Base-by-base conservation (phyloP, 2,888 invertebrate genomes). In the Platerodrilus igneus region DNA sequence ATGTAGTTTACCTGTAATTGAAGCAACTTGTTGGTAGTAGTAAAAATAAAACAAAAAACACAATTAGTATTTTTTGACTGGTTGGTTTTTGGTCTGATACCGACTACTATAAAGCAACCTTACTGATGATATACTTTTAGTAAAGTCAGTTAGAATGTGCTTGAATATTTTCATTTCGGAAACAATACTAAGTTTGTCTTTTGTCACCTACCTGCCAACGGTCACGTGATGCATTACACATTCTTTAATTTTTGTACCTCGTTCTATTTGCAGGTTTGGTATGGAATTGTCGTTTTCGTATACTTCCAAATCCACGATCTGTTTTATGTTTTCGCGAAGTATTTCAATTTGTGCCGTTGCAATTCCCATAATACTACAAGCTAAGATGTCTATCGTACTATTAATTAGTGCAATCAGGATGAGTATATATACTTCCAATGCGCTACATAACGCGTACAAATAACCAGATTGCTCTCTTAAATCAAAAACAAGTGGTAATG, bases 281-380 rank as follows among this genome's bases (percentile, higher is more conserved):
- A n/a, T n/a, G 4, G 4, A 8, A 8, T 10, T 11, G 10, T 11
- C 2, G n/a, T 4, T 19, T 19, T 11, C 30, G 19, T 19, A 18
- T 13, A 11, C 11, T 9, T 18, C 5, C 3, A 30, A n/a, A 16
- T 28, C 9, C 9, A 13, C 13, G 2, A 30, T 2, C n/a, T 11
- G 7, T 11, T 11, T 4, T 8, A 30, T 17, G 4, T 11, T 8
- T 30, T 19, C 19, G 2, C 30, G 2, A 9, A 30, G 11, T 10
- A 30, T 30, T 17, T 30, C 30, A 2, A 30, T 5, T n/a, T 30
- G 30, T 7, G 18, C 30, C 11, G 30, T 10, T 2, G 30, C 16
- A 7, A 30, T 30, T 6, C 19, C 19, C 30, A 30, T 19, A 4
- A 30, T 18, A 19, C 19, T 30, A 7, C 30, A 30, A 4, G 30